A percentile compares a stretch with the other conserved stretches of the same genome.
phyloP scores from a whole-genome alignment of 2,797 vertebrate genomes.

The Aeoliscus strigatus region DNA sequence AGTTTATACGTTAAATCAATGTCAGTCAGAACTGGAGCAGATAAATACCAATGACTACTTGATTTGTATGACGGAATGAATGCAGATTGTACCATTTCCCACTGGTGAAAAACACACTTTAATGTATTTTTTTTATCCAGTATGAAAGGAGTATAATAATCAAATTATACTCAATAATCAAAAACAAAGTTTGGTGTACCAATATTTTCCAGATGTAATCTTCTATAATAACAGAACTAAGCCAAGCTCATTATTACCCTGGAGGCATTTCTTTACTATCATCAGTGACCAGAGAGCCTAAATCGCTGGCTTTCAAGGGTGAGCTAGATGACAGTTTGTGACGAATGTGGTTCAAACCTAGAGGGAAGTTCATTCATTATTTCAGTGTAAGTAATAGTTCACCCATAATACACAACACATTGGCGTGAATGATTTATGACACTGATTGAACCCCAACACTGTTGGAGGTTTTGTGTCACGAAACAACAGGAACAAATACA shows the following conservation, averaged over 20 bases:
- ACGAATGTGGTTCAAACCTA: constrained; percentile 38
- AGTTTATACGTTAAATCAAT: too few relatives aligned
- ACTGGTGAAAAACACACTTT: too few relatives aligned
- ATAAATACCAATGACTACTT: too few relatives aligned
- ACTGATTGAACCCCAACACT: constrained; percentile 23
- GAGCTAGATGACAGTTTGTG: constrained; percentile 37
- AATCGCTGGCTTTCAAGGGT: constrained; percentile 26
- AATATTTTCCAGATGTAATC: too few relatives aligned
- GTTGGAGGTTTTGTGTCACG: constrained; percentile 8
- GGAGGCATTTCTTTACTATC: constrained; percentile 30
- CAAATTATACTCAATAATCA: too few relatives aligned
- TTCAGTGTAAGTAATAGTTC: constrained; percentile 45
- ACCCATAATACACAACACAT: constrained; percentile 20
- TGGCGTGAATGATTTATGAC: constrained; percentile 38
- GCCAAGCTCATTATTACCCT: constrained; percentile 26
- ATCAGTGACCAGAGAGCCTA: constrained; percentile 9
- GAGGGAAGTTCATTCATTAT: constrained; percentile 46
- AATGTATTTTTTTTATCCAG: too few relatives aligned
- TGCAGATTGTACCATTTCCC: too few relatives aligned
- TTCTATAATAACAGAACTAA: constrained; percentile 5
- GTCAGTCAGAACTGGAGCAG: too few relatives aligned
- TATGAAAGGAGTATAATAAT: too few relatives aligned
- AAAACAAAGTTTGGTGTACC: too few relatives aligned
- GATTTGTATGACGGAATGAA: too few relatives aligned
- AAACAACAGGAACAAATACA: constrained; percentile 3